These are phyloP conservation scores for Solea solea DNA, from an alignment of 2,113 vertebrate species.

Conservation along the genomic window DNA sequence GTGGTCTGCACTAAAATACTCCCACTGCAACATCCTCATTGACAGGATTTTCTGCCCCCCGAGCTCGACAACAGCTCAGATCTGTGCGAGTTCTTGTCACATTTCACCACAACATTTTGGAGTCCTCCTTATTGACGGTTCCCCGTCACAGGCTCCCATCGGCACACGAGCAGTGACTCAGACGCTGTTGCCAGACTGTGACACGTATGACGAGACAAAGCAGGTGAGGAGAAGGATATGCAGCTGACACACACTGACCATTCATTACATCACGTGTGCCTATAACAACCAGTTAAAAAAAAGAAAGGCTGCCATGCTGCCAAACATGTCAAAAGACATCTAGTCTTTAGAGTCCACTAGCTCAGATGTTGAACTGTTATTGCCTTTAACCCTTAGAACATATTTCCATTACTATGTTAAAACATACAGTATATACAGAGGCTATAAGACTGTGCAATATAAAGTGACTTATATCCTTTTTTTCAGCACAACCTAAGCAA, in stretches of 20 bases:
- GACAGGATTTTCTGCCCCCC: background rate
- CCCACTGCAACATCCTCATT: background rate
- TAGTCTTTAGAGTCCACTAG: conserved; percentile 12
- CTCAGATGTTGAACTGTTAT: conserved; percentile 12
- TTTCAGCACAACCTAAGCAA: too few species aligned
- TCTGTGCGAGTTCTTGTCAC: conserved; percentile 8
- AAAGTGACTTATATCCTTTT: too few species aligned
- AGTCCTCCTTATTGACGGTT: background rate
- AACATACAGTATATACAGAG: too few species aligned
- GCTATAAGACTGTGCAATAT: too few species aligned
- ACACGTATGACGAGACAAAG: conserved; percentile 2
- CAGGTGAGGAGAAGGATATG: conserved; percentile 25
- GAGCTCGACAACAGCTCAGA: background rate
- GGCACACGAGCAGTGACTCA: conserved; percentile 8
- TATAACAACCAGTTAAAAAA: conserved; percentile 17
- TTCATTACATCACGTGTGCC: conserved; percentile 26
- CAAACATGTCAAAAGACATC: conserved; percentile 42
- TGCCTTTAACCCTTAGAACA: background rate
- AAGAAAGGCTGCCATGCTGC: conserved; percentile 15
- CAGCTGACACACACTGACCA: conserved; percentile 35
- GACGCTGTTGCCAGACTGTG: conserved; percentile 18
- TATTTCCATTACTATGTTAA: too few species aligned
- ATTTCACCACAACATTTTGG: conserved; percentile 9
- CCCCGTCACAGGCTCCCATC: conserved; percentile 3
- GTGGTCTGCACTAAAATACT: background rate